Percentiles rank a stretch among this genome's conserved stretches.
phyloP scores from a whole-genome alignment of 2,113 vertebrate species.

The Vidua macroura region DNA sequence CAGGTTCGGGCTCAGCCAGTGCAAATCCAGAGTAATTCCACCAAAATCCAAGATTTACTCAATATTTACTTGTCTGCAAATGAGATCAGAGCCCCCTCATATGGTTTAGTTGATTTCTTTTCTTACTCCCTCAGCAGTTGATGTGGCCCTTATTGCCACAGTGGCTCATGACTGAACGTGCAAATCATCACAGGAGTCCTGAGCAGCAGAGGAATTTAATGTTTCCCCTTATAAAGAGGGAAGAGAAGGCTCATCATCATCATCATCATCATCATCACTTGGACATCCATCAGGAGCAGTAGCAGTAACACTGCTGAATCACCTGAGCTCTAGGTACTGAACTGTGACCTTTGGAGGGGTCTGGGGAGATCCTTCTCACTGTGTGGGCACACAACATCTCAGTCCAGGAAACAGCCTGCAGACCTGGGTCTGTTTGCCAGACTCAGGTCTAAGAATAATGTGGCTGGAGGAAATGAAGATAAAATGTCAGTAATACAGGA shows the following conservation, averaged over 20 bases:
- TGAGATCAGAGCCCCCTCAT: not conserved
- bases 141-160: not conserved
- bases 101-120: not conserved
- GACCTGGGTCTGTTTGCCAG: not conserved
- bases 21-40: slow-evolving; percentile 34
- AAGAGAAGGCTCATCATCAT: not conserved
- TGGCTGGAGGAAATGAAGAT: not conserved
- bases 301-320: not conserved
- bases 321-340: not conserved
- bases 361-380: not conserved
- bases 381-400: too few relatives aligned
- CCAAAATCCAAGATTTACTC: slow-evolving; percentile 14
- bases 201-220: not conserved
- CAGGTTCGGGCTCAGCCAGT: not conserved
- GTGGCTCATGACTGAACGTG: accelerated
- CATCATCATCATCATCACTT: not conserved
- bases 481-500: not conserved
- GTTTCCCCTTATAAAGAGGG: not conserved
- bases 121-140: not conserved
- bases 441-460: not conserved
- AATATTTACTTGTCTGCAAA: slow-evolving; percentile 8
- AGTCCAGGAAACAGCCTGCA: not conserved
- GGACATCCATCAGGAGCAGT: not conserved
- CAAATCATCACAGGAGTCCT: not conserved
- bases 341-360: not conserved